Evolutionary conservation across 1,140 invertebrate genomes (phyloP).

Genomic region (Pseudachorutes palmiensis): DNA sequence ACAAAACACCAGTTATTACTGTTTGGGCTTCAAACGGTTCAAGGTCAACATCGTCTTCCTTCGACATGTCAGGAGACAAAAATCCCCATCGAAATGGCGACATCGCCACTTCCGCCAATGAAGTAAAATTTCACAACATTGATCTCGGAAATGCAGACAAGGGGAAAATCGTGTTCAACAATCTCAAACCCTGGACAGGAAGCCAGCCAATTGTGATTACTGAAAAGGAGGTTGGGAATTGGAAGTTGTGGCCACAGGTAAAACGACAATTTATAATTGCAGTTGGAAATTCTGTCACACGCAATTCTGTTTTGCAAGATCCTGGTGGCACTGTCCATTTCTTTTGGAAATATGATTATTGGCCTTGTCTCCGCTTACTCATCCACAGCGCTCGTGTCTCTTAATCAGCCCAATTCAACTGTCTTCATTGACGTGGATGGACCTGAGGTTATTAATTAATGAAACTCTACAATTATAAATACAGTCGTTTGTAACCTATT

Average conservation of each 20-base stretch:
- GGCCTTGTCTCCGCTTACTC: constrained; percentile 75
- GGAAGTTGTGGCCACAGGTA: constrained; percentile 22
- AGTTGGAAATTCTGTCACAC: neutral
- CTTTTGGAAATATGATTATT: constrained; percentile 73
- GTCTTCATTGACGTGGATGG: constrained; percentile 26
- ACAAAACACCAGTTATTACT: no score
- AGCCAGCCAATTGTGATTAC: neutral
- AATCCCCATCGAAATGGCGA: no score
- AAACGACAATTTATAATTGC: neutral
- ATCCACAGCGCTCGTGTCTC: constrained; percentile 49
- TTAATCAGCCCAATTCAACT: constrained; percentile 28
- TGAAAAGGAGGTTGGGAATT: neutral
- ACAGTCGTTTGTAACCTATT: neutral
- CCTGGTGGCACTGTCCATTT: constrained; percentile 70
- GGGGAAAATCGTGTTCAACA: neutral
- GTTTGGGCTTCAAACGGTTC: no score
- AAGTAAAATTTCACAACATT: neutral
- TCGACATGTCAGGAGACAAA: no score
- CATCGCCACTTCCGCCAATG: no score
- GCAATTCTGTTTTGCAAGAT: constrained; percentile 49
- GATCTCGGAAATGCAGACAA: neutral
- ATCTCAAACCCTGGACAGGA: neutral
- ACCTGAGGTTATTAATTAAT: constrained; percentile 14
- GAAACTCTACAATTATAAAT: neutral
- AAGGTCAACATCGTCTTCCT: no score